A percentile compares a stretch with the other conserved stretches of the same genome.
Evolutionary conservation across 2,113 vertebrate species (phyloP).

Genomic region (Ctenodactylus gundi): DNA sequence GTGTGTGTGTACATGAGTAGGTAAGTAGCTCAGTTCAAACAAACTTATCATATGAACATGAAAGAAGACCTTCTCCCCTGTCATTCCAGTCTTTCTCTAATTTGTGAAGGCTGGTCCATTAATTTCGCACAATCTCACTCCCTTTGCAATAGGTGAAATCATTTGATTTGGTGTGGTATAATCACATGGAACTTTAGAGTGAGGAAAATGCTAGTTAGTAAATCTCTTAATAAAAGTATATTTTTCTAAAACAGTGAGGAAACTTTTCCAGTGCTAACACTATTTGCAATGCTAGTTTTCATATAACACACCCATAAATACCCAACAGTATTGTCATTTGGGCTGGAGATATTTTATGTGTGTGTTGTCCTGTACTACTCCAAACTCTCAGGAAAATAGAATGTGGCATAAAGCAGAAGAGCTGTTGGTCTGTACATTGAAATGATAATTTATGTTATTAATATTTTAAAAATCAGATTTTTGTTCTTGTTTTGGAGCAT

Average conservation of each 20-base stretch:
- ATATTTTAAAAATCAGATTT: background rate
- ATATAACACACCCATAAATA: background rate
- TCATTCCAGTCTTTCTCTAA: background rate
- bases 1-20: background rate
- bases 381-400: background rate
- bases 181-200: background rate
- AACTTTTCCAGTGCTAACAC: slow-evolving; percentile 15
- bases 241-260: background rate
- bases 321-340: background rate
- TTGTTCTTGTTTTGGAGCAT: background rate
- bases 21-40: background rate
- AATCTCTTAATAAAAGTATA: background rate
- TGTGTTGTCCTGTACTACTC: background rate
- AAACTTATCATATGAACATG: background rate
- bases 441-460: background rate
- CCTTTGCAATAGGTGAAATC: background rate
- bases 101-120: background rate
- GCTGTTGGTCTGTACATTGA: background rate
- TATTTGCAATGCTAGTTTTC: background rate
- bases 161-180: background rate
- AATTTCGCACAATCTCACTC: background rate
- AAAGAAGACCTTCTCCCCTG: background rate
- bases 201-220: background rate
- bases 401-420: background rate
- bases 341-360: slow-evolving; percentile 15